Evolutionary conservation across 1,140 invertebrate genomes (phyloP).

Genomic region (Halictus rubicundus): DNA sequence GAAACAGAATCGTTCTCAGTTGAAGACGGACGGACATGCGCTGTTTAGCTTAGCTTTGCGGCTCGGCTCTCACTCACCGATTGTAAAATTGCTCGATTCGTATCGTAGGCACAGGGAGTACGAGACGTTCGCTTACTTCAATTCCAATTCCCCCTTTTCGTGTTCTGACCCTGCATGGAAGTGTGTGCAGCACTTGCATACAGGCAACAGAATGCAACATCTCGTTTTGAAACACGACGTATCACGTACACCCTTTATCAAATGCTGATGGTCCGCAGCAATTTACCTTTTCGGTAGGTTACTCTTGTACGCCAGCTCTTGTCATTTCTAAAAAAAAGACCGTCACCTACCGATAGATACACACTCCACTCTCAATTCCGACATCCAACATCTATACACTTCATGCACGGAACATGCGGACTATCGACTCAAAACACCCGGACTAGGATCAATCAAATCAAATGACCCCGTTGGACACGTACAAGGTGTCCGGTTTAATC

Average conservation of each 20-base stretch:
- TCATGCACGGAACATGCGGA: not conserved
- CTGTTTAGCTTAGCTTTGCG: no score
- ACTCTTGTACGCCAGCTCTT: slow-evolving; percentile 44
- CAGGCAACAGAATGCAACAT: slow-evolving; percentile 45
- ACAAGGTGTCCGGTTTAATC: no score
- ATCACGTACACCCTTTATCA: slow-evolving; percentile 50
- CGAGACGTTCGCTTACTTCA: slow-evolving; percentile 55
- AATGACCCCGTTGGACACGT: no score
- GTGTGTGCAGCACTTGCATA: slow-evolving; percentile 65
- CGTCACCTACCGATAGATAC: not conserved
- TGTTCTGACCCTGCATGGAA: slow-evolving; percentile 45
- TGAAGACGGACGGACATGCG: not conserved
- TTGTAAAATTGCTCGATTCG: slow-evolving; percentile 70
- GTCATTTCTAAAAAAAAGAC: slow-evolving; percentile 60
- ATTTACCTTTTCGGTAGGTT: slow-evolving; percentile 51
- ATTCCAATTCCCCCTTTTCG: slow-evolving; percentile 17
- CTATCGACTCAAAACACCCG: no score
- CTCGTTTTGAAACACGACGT: slow-evolving; percentile 44
- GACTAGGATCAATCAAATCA: no score
- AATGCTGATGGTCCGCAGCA: slow-evolving; percentile 45
- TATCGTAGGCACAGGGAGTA: slow-evolving; percentile 69
- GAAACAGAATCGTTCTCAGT: slow-evolving; percentile 47
- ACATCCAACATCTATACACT: not conserved
- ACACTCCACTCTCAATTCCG: no score
- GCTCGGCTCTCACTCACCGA: slow-evolving; percentile 58